Evolutionary conservation across 2,888 invertebrate genomes (phyloP).

Genomic region (Chrysolina haemoptera): DNA sequence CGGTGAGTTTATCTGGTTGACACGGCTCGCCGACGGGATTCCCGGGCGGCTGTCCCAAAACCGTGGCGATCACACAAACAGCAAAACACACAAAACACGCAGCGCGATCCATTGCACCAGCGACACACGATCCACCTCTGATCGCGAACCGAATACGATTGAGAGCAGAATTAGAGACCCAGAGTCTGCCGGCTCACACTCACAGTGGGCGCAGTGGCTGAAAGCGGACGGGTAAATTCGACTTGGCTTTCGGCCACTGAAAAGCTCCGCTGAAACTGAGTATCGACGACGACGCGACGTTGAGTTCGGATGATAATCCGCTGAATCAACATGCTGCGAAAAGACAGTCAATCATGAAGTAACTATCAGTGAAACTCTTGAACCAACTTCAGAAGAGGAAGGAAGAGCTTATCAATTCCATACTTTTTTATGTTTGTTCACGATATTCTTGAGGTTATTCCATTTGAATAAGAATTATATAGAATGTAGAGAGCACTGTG

Average conservation of each 20-base stretch:
- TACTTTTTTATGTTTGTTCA: too few relatives aligned
- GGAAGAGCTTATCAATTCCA: too few relatives aligned
- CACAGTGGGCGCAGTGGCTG: slow-evolving; percentile 22
- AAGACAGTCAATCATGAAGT: too few relatives aligned
- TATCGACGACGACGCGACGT: background rate
- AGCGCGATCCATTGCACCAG: slow-evolving; percentile 41
- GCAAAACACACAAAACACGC: slow-evolving; percentile 45
- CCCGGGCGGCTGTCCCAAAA: slow-evolving; percentile 34
- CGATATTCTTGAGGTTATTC: too few relatives aligned
- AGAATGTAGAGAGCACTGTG: too few relatives aligned
- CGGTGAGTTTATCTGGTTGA: slow-evolving; percentile 87
- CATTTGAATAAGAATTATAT: too few relatives aligned
- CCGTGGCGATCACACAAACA: slow-evolving; percentile 40
- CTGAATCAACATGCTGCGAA: too few relatives aligned
- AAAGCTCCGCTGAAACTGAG: background rate
- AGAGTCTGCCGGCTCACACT: slow-evolving; percentile 40
- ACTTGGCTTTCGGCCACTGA: background rate
- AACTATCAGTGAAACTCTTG: too few relatives aligned
- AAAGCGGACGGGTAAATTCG: slow-evolving; percentile 19
- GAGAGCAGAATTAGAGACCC: slow-evolving; percentile 45
- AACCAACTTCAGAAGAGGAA: too few relatives aligned
- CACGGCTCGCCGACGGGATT: slow-evolving; percentile 71
- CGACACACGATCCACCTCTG: slow-evolving; percentile 32
- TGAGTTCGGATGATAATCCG: background rate
- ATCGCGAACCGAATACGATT: slow-evolving; percentile 47